A percentile compares a stretch with the other conserved stretches of the same genome.
Conservation (phyloP, 2,113 vertebrate species). For the Cryptomyrus ogoouensis region DNA sequence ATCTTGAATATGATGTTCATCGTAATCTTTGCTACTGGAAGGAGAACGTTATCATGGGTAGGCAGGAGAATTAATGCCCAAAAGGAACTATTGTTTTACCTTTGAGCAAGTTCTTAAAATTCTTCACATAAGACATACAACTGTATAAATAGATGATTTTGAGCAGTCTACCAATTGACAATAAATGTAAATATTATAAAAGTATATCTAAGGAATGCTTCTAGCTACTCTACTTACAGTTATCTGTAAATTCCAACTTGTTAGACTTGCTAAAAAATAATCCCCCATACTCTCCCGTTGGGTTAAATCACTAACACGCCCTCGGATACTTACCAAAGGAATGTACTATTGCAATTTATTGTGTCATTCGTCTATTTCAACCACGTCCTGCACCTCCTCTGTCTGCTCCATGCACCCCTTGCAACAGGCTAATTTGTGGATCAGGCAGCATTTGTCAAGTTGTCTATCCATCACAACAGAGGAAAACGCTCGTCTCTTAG, state of each 20-base stretch:
- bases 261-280: background rate
- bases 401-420: background rate
- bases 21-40: background rate
- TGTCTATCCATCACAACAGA: background rate
- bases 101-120: background rate
- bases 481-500: background rate
- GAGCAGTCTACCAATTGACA: background rate
- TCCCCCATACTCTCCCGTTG: background rate
- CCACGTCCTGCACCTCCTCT: background rate
- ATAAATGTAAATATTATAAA: background rate
- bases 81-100: background rate
- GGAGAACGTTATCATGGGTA: background rate
- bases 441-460: background rate
- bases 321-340: background rate
- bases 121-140: background rate
- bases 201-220: background rate
- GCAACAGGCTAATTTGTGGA: background rate
- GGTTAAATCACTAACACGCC: background rate
- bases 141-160: background rate
- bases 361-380: constrained; percentile 1
- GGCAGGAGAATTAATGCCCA: background rate
- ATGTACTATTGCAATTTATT: background rate
- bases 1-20: background rate
- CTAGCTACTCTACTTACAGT: background rate
- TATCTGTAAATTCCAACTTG: background rate